phyloP scores from a whole-genome alignment of 2,888 invertebrate species.

The Scaptodrosophila latifasciaeformis region DNA sequence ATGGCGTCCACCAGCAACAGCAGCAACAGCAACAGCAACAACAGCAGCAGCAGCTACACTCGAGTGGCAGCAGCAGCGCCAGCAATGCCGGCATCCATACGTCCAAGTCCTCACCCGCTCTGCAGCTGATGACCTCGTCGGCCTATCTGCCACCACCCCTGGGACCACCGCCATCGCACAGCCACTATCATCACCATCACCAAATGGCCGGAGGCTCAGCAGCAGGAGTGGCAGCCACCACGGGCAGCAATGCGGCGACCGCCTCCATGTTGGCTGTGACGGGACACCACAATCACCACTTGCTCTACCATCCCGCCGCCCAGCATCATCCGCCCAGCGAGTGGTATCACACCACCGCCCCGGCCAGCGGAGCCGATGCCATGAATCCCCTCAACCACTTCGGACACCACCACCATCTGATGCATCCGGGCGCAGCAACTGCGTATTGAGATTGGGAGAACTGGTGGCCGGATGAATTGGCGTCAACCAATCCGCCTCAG shows the following conservation, averaged over 20 bases:
- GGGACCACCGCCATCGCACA: constrained; percentile 71
- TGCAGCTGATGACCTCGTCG: constrained; percentile 70
- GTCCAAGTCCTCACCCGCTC: constrained; percentile 68
- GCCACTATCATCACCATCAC: constrained; percentile 60
- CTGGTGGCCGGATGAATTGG: constrained; percentile 59
- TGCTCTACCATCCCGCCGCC: constrained; percentile 74
- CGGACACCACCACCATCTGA: constrained; percentile 79
- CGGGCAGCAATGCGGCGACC: constrained; percentile 59
- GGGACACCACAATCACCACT: constrained; percentile 74
- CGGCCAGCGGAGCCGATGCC: constrained; percentile 73
- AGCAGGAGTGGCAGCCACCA: constrained; percentile 49
- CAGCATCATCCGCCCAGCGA: constrained; percentile 75
- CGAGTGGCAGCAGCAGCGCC: constrained; percentile 38
- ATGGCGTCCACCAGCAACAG: constrained; percentile 30
- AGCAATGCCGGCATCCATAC: constrained; percentile 32
- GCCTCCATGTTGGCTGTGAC: constrained; percentile 69
- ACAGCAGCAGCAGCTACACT: constrained; percentile 48
- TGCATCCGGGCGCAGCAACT: constrained; percentile 84
- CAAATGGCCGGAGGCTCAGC: constrained; percentile 47
- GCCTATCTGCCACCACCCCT: constrained; percentile 73
- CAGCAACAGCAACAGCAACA: constrained; percentile 44
- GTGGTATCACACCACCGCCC: constrained; percentile 74
- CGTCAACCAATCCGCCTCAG: constrained; percentile 29
- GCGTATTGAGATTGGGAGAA: constrained; percentile 81
- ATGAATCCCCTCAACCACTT: constrained; percentile 76